phyloP scores from a whole-genome alignment of 2,888 invertebrate species.

The Syrphus vitripennis region DNA sequence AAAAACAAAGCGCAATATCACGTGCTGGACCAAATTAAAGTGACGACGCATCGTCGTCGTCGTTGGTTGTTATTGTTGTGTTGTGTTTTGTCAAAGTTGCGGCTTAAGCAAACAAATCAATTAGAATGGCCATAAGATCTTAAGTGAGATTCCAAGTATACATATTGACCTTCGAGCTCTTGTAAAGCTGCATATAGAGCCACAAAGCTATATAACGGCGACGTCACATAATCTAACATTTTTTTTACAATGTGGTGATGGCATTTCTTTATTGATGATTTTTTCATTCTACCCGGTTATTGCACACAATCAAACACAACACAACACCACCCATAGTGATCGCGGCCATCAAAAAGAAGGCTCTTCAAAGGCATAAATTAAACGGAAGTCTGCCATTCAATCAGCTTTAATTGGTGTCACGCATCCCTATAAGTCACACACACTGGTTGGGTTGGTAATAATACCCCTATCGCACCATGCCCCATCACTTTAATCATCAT shows the following conservation, averaged over 20 bases:
- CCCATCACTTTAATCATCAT: not conserved
- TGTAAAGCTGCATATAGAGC: not conserved
- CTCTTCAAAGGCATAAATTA: constrained; percentile 4
- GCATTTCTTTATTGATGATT: not conserved
- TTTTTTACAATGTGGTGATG: not conserved
- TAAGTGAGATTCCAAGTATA: not conserved
- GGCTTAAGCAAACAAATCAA: constrained; percentile 57
- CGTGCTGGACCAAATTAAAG: constrained; percentile 49
- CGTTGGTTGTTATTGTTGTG: not conserved
- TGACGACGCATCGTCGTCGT: not conserved
- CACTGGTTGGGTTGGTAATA: no score
- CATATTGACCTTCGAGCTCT: constrained; percentile 19
- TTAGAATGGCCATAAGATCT: constrained; percentile 49
- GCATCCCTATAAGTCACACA: constrained; percentile 59
- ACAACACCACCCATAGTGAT: constrained; percentile 12
- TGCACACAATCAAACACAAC: not conserved
- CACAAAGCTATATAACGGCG: not conserved
- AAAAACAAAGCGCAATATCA: constrained; percentile 42
- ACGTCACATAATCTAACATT: constrained; percentile 40
- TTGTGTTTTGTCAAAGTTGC: not conserved
- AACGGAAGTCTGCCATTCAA: constrained; percentile 67
- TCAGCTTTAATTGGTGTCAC: constrained; percentile 65
- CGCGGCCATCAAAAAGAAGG: constrained; percentile 4
- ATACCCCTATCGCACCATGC: not conserved
- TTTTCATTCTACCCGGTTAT: not conserved